Percentiles rank a stretch among this genome's conserved stretches.
These are phyloP conservation scores for Smithornis capensis DNA, from an alignment of 2,113 vertebrate genomes.

Conservation along the genomic window DNA sequence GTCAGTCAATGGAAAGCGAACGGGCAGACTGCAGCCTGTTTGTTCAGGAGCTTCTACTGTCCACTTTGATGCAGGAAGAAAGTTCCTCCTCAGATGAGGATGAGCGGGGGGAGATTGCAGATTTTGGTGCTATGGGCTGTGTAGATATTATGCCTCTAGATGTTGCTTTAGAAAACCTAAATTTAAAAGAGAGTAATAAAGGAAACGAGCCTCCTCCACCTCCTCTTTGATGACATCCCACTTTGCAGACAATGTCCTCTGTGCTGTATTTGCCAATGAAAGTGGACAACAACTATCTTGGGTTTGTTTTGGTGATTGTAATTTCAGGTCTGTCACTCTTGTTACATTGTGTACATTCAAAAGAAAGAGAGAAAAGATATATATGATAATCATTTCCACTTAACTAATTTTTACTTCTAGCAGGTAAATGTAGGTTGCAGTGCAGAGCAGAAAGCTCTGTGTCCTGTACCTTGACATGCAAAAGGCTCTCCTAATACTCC, in stretches of 20 bases:
- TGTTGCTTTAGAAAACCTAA: conserved; percentile 98
- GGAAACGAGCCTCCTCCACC: conserved; percentile 97
- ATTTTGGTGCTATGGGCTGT: conserved; percentile 99
- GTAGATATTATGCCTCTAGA: conserved; percentile 99
- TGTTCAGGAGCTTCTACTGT: conserved; percentile 96
- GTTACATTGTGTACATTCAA: conserved; percentile 99
- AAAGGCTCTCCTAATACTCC: conserved; percentile 93
- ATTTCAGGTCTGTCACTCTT: conserved; percentile 99
- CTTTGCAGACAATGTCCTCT: conserved; percentile 98
- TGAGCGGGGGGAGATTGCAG: conserved; percentile 92
- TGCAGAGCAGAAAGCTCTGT: conserved; percentile 82
- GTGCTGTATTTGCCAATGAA: conserved; percentile 99
- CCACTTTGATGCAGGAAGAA: conserved; percentile 95
- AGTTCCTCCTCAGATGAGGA: conserved; percentile 98
- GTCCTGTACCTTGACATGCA: conserved; percentile 90
- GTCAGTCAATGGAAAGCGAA: conserved; percentile 92
- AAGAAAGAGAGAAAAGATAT: conserved; percentile 91
- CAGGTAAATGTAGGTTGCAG: conserved; percentile 93
- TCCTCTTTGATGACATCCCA: conserved; percentile 99
- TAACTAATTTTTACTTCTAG: conserved; percentile 94
- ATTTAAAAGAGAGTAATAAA: conserved; percentile 95
- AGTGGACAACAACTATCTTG: conserved; percentile 90
- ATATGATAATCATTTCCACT: conserved; percentile 99
- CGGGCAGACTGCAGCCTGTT: conserved; percentile 96
- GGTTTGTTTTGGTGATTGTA: conserved; percentile 97